Evolutionary conservation across 1,140 invertebrate genomes (phyloP).

Genomic region (Argopecten irradians): DNA sequence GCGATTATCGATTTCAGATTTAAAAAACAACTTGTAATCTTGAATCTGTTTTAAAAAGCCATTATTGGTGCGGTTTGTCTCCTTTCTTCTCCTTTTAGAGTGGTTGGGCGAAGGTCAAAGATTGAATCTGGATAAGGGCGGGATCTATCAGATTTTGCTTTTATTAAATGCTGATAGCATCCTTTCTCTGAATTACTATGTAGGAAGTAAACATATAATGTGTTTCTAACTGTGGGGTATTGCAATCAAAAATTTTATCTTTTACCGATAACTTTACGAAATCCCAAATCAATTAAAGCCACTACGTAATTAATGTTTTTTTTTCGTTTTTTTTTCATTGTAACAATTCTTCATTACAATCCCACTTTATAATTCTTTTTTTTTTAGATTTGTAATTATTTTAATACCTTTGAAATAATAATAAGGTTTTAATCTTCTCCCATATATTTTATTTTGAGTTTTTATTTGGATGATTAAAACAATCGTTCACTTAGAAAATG

Average conservation of each 20-base stretch:
- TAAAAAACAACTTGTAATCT: not conserved
- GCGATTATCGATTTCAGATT: not conserved
- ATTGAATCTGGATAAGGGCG: not conserved
- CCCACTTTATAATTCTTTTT: too few species aligned
- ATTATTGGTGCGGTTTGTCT: not conserved
- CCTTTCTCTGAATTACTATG: not conserved
- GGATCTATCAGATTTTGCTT: not conserved
- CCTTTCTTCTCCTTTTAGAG: not conserved
- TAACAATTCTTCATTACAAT: too few species aligned
- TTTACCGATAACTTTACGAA: not conserved
- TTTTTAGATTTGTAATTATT: too few species aligned
- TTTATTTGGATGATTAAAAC: too few species aligned
- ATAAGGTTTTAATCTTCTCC: too few species aligned
- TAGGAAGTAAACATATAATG: not conserved
- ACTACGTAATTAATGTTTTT: too few species aligned
- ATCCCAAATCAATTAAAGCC: too few species aligned
- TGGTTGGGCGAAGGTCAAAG: not conserved
- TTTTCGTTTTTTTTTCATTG: too few species aligned
- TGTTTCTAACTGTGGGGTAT: not conserved
- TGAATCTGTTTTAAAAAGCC: conserved; percentile 1
- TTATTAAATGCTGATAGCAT: not conserved
- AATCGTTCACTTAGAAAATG: too few species aligned
- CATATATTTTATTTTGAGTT: too few species aligned
- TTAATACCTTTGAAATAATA: too few species aligned
- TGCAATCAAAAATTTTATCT: not conserved